Conservation (phyloP, 2,113 vertebrate genomes). For the Oncorhynchus kisutch region DNA sequence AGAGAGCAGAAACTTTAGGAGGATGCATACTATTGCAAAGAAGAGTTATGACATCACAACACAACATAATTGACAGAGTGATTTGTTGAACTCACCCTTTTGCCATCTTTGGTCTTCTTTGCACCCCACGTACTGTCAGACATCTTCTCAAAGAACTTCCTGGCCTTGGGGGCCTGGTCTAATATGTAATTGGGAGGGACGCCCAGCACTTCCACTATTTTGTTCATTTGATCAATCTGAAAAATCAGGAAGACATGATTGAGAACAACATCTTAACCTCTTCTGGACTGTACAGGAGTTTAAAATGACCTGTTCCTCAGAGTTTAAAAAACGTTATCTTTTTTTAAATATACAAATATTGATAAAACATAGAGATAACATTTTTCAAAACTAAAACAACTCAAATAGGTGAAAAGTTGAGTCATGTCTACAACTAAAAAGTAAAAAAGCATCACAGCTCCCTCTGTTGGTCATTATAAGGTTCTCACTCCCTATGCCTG, state of each 20-base stretch:
- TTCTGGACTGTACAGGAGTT: too few relatives aligned
- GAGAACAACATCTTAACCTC: neutral
- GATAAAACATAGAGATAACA: too few relatives aligned
- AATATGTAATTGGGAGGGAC: conserved; percentile 86
- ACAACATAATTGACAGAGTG: conserved; percentile 10
- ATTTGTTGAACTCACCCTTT: conserved; percentile 74
- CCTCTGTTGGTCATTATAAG: neutral
- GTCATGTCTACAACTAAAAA: neutral
- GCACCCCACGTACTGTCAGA: conserved; percentile 89
- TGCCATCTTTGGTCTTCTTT: conserved; percentile 96
- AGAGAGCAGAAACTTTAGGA: neutral
- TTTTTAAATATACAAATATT: too few relatives aligned
- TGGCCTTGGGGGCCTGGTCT: conserved; percentile 91
- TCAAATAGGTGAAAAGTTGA: too few relatives aligned
- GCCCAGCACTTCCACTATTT: conserved; percentile 89
- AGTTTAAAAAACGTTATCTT: too few relatives aligned
- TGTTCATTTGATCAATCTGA: conserved; percentile 92
- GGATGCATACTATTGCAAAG: too few relatives aligned
- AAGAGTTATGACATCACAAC: neutral
- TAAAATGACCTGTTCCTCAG: too few relatives aligned
- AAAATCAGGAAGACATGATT: neutral
- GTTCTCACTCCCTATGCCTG: neutral
- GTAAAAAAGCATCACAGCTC: neutral
- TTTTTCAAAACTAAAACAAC: too few relatives aligned
- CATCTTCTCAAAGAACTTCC: conserved; percentile 91